A percentile compares a stretch with the other conserved stretches of the same genome.
Evolutionary conservation across 2,113 vertebrate genomes (phyloP).

Genomic region (Menidia beryllina): DNA sequence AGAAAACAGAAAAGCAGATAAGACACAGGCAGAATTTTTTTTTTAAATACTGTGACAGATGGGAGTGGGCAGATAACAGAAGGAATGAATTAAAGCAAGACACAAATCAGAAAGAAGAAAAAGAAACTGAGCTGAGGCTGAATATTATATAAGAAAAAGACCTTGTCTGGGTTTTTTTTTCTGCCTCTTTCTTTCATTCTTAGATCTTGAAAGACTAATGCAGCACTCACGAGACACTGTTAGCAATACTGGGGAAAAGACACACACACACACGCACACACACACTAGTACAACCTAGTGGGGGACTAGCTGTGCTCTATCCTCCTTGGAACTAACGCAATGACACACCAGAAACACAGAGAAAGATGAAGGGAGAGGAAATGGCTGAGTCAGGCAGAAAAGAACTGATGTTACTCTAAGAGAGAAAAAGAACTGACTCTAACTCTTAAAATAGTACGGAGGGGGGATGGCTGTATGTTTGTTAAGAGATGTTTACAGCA

Average conservation of each 20-base stretch:
- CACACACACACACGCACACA: conserved; percentile 23
- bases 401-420: conserved; percentile 21
- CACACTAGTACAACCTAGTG: conserved; percentile 31
- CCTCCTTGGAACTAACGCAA: conserved; percentile 58
- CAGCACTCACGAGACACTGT: conserved; percentile 58
- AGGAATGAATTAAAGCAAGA: conserved; percentile 54
- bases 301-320: conserved; percentile 47
- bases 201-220: conserved; percentile 71
- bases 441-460: neutral
- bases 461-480: conserved; percentile 8
- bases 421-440: conserved; percentile 22
- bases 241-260: conserved; percentile 40
- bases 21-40: conserved; percentile 3
- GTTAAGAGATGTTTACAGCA: conserved; percentile 4
- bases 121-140: conserved; percentile 24
- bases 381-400: conserved; percentile 32
- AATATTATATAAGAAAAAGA: conserved; percentile 38
- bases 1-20: conserved; percentile 24
- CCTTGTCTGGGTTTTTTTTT: conserved; percentile 22
- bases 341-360: conserved; percentile 47
- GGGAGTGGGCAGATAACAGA: conserved; percentile 34
- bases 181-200: conserved; percentile 29
- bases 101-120: conserved; percentile 43
- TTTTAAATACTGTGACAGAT: conserved; percentile 21
- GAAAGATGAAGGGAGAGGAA: conserved; percentile 38